A percentile compares a stretch with the other conserved stretches of the same genome.
phyloP scores from a whole-genome alignment of 2,888 invertebrate genomes.

The Andricus quercusramuli region DNA sequence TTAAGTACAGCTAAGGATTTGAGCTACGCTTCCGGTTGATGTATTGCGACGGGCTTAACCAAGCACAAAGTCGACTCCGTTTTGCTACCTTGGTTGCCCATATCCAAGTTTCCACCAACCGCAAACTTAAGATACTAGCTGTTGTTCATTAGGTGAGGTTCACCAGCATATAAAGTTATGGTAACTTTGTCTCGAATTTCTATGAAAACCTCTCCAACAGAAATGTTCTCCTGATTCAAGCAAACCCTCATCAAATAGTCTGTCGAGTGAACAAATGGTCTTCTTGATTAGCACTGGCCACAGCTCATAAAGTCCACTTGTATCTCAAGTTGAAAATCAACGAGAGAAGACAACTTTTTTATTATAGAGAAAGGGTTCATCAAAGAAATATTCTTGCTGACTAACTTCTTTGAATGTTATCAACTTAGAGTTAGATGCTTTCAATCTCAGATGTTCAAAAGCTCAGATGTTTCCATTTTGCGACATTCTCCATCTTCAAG shows the following conservation, averaged over 20 bases:
- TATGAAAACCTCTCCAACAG: constrained; percentile 44
- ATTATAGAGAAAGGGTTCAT: neutral
- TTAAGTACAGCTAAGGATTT: constrained; percentile 14
- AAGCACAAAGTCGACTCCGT: constrained; percentile 13
- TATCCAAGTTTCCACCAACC: constrained; percentile 43
- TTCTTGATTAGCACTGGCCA: neutral
- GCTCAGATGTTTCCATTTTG: neutral
- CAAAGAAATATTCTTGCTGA: neutral
- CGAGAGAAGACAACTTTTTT: neutral
- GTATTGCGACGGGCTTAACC: constrained; percentile 24
- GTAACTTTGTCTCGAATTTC: constrained; percentile 45
- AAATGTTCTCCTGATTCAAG: neutral
- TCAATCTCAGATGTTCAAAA: neutral
- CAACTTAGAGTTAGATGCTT: constrained; percentile 16
- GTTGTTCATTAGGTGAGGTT: constrained; percentile 57
- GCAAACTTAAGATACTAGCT: constrained; percentile 52
- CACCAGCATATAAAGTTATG: constrained; percentile 50
- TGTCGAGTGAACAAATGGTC: neutral
- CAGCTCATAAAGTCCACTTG: neutral
- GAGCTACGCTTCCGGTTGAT: constrained; percentile 20
- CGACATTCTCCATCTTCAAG: neutral
- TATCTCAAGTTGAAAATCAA: neutral
- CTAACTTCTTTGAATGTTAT: constrained; percentile 6
- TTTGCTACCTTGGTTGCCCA: constrained; percentile 19
- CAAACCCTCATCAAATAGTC: neutral